phyloP scores from a whole-genome alignment of 2,113 vertebrate genomes.

The Phoxinus phoxinus region DNA sequence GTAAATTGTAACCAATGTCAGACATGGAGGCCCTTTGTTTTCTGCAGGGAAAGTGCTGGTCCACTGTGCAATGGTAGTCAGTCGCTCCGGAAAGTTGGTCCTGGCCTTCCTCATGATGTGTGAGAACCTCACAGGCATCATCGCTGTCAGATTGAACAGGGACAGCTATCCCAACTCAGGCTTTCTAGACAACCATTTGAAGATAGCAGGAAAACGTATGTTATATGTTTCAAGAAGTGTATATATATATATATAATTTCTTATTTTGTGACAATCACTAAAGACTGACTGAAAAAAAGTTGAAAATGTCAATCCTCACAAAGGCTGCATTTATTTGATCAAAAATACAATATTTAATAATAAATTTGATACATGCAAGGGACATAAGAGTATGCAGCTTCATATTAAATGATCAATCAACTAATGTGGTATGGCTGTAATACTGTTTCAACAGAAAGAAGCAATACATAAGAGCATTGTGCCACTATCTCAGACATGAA shows the following conservation, averaged over 20 bases:
- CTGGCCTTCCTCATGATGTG: conserved; percentile 84
- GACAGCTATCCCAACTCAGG: conserved; percentile 82
- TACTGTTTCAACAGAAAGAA: conserved; percentile 24
- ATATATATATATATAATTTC: too few relatives aligned
- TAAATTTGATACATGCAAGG: neutral
- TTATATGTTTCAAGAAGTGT: too few relatives aligned
- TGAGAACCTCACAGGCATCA: conserved; percentile 80
- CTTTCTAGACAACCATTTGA: conserved; percentile 70
- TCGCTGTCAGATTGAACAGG: conserved; percentile 75
- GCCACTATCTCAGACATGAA: conserved; percentile 49
- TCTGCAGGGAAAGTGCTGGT: conserved; percentile 82
- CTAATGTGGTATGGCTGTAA: conserved; percentile 39
- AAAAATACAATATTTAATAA: too few relatives aligned
- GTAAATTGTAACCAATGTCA: neutral
- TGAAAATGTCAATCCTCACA: too few relatives aligned
- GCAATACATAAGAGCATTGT: conserved; percentile 50
- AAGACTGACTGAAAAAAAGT: too few relatives aligned
- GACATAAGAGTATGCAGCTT: neutral
- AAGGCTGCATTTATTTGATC: too few relatives aligned
- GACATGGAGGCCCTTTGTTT: conserved; percentile 19
- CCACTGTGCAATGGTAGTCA: conserved; percentile 86
- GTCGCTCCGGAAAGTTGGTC: conserved; percentile 81
- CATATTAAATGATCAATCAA: neutral
- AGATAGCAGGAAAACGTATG: too few relatives aligned
- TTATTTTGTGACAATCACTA: too few relatives aligned